Evolutionary conservation across 2,113 vertebrate species (phyloP).

Genomic region (Sialia sialis): DNA sequence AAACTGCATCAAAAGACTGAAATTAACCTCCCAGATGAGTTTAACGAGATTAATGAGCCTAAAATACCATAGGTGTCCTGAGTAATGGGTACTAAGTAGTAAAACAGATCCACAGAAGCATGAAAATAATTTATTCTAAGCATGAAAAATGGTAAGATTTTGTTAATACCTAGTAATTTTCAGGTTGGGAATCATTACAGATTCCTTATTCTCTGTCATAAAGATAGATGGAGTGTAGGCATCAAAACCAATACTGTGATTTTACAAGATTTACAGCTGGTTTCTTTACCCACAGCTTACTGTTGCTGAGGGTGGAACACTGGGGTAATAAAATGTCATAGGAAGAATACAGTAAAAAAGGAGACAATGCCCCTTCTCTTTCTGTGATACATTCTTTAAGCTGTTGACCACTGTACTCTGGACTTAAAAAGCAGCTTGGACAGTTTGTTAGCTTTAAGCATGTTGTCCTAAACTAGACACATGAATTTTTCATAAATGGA

Average conservation of each 20-base stretch:
- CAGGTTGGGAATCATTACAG: neutral
- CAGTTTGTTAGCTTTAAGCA: neutral
- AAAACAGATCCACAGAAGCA: neutral
- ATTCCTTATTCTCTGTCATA: neutral
- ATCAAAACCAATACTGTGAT: neutral
- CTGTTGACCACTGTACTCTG: neutral
- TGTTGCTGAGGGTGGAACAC: neutral
- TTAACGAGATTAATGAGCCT: neutral
- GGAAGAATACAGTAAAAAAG: neutral
- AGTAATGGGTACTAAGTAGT: neutral
- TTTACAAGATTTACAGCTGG: neutral
- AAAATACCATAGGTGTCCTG: neutral
- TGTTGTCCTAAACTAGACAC: neutral
- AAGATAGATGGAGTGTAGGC: neutral
- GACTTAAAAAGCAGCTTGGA: neutral
- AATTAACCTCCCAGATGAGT: neutral
- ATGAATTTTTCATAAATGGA: neutral
- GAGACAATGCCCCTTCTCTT: neutral
- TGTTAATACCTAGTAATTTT: neutral
- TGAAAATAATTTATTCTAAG: neutral
- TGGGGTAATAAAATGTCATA: neutral
- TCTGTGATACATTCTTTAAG: neutral
- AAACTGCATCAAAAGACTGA: neutral
- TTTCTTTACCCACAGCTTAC: neutral
- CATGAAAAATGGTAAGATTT: neutral